Evolutionary conservation across 1,140 invertebrate species (phyloP).

Genomic region (Apis laboriosa): DNA sequence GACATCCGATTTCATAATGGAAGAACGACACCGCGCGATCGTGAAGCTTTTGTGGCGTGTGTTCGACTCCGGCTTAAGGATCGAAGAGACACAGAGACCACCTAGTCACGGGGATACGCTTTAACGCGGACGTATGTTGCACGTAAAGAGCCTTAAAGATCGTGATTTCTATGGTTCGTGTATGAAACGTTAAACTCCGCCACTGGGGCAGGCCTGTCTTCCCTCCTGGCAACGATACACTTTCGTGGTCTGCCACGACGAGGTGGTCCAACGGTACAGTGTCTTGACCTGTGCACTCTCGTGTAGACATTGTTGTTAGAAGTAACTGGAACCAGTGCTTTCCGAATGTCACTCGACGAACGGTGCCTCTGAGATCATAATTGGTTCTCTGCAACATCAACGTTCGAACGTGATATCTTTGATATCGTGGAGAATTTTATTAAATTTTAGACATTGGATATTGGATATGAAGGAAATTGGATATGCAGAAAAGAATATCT

Average conservation of each 20-base stretch:
- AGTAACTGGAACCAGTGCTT: conserved; percentile 27
- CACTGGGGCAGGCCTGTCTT: conserved; percentile 21
- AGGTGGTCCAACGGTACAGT: conserved; percentile 49
- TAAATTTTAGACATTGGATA: no score
- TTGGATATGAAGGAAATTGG: no score
- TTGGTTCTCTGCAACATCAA: neutral
- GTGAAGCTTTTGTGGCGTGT: conserved; percentile 26
- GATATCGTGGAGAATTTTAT: neutral
- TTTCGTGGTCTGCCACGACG: conserved; percentile 37
- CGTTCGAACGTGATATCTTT: neutral
- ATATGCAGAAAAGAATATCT: no score
- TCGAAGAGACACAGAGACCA: conserved; percentile 36
- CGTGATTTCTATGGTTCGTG: conserved; percentile 51
- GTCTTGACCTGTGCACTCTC: conserved; percentile 45
- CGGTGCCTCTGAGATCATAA: conserved; percentile 18
- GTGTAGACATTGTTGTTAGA: conserved; percentile 49
- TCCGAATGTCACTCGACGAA: conserved; percentile 31
- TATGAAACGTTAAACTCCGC: conserved; percentile 53
- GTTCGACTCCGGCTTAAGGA: conserved; percentile 16
- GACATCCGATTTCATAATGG: conserved; percentile 34
- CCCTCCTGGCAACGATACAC: conserved; percentile 38
- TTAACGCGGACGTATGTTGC: conserved; percentile 42
- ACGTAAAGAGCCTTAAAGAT: conserved; percentile 44
- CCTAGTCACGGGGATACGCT: conserved; percentile 32
- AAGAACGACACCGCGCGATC: conserved; percentile 1